Base-by-base conservation (phyloP, 2,797 vertebrate genomes). In the Mus caroli region DNA sequence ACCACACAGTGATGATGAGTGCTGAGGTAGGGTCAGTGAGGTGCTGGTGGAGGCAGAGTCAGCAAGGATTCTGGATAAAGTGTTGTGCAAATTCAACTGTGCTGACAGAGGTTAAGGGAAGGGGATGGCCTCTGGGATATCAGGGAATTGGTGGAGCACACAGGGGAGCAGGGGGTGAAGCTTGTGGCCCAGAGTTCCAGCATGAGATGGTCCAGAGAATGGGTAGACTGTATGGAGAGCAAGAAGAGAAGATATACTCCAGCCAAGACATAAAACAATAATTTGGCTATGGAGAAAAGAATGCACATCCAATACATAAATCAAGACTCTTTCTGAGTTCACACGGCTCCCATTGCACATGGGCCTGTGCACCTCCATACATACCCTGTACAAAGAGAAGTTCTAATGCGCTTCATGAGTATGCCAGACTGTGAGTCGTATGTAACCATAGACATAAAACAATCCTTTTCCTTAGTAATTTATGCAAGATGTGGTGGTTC, bases 251-350 rank as follows among this genome's bases (percentile, higher is more conserved):
- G 60, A 87, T 28, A 82, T 31, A 78, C 22, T 88, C 24, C 37
- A 79, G 60, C 3, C 58, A 17, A 92, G 76, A 26, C 34, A n/a
- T 75, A 52, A 87, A 88, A 52, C 28, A 90, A 13, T 37, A 60
- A 62, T 71, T 79, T 94, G 71, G 46, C 50, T 86, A 20, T 90
- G 43, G 76, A 82, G 56, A 24, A 94, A 77, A 87, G 46, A 37
- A 8, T 31, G 11, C 50, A 50, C 10, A 5, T 43, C 6, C 43
- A 54, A 50, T 58, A 56, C 13, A 54, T 87, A 86, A 80, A 89
- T 87, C 62, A 82, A 82, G 19, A 93, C 50, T 85, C 76, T 46
- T 15, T 56, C 17, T 37, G 3, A 4, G 22, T 86, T 22, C 37
- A 46, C 62, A 84, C n/a, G 26, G 20, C 52, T 11, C 77, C 31